A percentile compares a stretch with the other conserved stretches of the same genome.
Conservation (phyloP, 2,888 invertebrate genomes). For the Clostera curtula region DNA sequence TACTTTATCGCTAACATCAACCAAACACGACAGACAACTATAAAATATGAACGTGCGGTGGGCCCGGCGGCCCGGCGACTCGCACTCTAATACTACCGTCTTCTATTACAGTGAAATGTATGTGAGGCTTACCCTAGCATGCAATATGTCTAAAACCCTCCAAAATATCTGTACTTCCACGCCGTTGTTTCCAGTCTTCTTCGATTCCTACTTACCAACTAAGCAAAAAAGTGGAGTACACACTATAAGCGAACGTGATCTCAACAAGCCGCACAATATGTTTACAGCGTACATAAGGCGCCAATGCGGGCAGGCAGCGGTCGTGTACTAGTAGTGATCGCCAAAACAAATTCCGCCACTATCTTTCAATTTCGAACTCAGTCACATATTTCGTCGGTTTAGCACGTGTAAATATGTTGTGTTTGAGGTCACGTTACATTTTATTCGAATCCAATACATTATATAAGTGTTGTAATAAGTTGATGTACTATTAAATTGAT, state of each 20-base stretch:
- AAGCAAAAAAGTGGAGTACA: slow-evolving; percentile 15
- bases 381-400: no score
- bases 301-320: no score
- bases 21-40: slow-evolving; percentile 12
- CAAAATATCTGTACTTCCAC: slow-evolving; percentile 24
- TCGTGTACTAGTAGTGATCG: no score
- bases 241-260: no score
- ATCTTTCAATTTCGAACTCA: no score
- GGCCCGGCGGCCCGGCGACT: slow-evolving; percentile 5
- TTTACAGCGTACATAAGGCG: no score
- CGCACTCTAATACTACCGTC: slow-evolving; percentile 7
- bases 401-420: no score
- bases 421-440: no score
- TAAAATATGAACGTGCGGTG: slow-evolving; percentile 3
- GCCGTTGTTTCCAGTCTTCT: slow-evolving; percentile 46
- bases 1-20: slow-evolving; percentile 9
- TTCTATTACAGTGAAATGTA: slow-evolving; percentile 7
- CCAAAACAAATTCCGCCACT: no score
- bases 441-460: no score
- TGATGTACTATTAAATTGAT: no score
- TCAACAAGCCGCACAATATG: neutral
- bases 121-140: slow-evolving; percentile 21
- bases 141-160: slow-evolving; percentile 24
- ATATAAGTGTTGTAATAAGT: no score
- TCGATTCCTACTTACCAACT: slow-evolving; percentile 37